A percentile compares a stretch with the other conserved stretches of the same genome.
Conservation (phyloP, 2,888 invertebrate species). For the Omphaloscelis lunosa region DNA sequence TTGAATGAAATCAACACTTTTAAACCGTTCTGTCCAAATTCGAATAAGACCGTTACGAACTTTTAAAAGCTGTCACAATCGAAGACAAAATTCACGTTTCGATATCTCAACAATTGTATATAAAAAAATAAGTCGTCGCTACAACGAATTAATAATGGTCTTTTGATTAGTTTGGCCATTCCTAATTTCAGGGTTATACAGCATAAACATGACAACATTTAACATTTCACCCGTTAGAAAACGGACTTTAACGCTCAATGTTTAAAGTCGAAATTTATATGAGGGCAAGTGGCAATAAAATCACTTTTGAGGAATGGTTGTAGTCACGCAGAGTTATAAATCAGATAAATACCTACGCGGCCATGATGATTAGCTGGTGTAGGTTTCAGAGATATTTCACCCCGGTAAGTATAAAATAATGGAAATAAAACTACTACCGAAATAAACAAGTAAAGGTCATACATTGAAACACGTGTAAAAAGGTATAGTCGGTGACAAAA, state of each 20-base stretch:
- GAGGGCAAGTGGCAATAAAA: constrained; percentile 79
- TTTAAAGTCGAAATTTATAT: constrained; percentile 77
- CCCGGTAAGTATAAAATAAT: constrained; percentile 41
- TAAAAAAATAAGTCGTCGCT: constrained; percentile 68
- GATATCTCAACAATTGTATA: constrained; percentile 40
- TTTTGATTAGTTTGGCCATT: constrained; percentile 86
- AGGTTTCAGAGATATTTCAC: constrained; percentile 59
- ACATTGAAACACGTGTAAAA: constrained; percentile 1
- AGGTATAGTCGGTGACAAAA: not conserved
- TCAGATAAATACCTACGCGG: constrained; percentile 83
- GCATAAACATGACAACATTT: constrained; percentile 85
- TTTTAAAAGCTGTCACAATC: constrained; percentile 45
- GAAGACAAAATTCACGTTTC: constrained; percentile 28
- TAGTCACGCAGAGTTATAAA: constrained; percentile 86
- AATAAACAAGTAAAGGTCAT: constrained; percentile 32
- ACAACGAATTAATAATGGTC: constrained; percentile 80
- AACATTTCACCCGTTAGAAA: constrained; percentile 67
- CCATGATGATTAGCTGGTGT: constrained; percentile 76
- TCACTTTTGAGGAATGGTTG: constrained; percentile 85
- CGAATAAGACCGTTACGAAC: constrained; percentile 11
- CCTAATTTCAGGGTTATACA: constrained; percentile 84
- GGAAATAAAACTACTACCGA: constrained; percentile 17
- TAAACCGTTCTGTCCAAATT: constrained; percentile 2
- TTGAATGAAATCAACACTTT: not conserved
- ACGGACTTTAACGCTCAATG: constrained; percentile 70